Conservation (phyloP, 1,140 invertebrate species). For the Aphis gossypii region DNA sequence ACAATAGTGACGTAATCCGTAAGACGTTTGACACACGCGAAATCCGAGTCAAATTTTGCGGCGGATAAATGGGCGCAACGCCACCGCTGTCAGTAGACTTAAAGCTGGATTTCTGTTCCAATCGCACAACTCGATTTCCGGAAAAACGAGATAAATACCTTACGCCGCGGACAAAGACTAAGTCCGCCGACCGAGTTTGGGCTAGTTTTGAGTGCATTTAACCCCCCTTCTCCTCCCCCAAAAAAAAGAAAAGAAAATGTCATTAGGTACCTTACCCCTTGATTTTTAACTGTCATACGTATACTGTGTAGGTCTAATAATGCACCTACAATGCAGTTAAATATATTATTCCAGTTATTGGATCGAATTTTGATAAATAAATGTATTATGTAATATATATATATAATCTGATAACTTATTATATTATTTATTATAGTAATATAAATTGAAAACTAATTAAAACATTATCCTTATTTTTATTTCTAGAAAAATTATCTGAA, state of each 20-base stretch:
- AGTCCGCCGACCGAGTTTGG: background rate
- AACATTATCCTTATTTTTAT: no score
- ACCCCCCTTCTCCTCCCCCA: no score
- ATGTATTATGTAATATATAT: no score
- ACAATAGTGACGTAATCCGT: slow-evolving; percentile 23
- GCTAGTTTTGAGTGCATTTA: background rate
- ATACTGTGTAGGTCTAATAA: no score
- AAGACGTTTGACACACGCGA: background rate
- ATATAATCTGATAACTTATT: no score
- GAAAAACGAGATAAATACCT: background rate
- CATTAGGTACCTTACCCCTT: no score
- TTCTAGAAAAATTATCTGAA: background rate
- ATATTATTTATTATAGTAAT: no score
- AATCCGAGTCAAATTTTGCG: background rate
- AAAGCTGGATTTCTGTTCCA: background rate
- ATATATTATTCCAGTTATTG: background rate
- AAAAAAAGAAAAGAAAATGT: no score
- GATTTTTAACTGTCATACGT: no score
- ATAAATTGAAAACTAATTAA: no score
- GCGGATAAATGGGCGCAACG: slow-evolving; percentile 3
- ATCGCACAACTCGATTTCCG: background rate
- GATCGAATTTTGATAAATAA: background rate
- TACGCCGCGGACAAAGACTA: background rate
- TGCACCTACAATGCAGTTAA: no score
- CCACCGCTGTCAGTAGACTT: no score